Base-by-base conservation (phyloP, 1,140 invertebrate species). In the Tetragnatha versicolor region DNA sequence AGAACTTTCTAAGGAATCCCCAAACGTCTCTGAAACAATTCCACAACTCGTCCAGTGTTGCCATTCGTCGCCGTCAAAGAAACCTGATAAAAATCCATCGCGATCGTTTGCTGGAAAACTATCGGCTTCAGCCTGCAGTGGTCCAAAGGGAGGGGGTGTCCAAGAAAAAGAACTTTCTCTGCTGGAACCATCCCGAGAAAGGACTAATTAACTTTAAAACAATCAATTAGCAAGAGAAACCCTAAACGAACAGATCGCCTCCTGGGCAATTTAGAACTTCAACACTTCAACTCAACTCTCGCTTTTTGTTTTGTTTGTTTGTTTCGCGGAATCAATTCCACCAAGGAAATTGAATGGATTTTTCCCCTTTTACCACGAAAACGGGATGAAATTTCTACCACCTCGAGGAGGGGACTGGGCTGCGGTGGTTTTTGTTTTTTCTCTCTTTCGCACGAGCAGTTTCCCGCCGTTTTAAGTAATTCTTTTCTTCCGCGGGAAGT, bases 121-220 rank as follows among this genome's bases (percentile, higher is more conserved):
- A 39, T 45, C 37, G n/a, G 61, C 61, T 42, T 27, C 22, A 37
- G 39, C 37, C n/a, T 58, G 25, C 25, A 12, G 33, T 22, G 22
- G 37, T 27, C 61, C 25, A 20, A 29, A 17, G 37, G 37, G 61
- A 66, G 31, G 27, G 47, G 3, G 14, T 29, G 53, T 42, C 53
- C 61, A n/a, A 17, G 33, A 25, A 63, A 63, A 69, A 69, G 49
- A 69, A 69, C 49, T 47, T 33, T 51, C 35, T 22, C 22, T 51
- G 17, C 49, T 17, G 12, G 35, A n/a, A n/a, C n/a, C n/a, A n/a
- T n/a, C 29, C 65, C n/a, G 53, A 69, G 65, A 69, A 69, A 69
- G 53, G 65, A 31, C 65, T 69, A 69, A 69, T 69, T 69, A 69
- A 69, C 45, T 69, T 69, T 31, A 53, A 49, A 69, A 69, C 65